Evolutionary conservation across 2,797 vertebrate species (phyloP).

Genomic region (Bradypodion ventrale): DNA sequence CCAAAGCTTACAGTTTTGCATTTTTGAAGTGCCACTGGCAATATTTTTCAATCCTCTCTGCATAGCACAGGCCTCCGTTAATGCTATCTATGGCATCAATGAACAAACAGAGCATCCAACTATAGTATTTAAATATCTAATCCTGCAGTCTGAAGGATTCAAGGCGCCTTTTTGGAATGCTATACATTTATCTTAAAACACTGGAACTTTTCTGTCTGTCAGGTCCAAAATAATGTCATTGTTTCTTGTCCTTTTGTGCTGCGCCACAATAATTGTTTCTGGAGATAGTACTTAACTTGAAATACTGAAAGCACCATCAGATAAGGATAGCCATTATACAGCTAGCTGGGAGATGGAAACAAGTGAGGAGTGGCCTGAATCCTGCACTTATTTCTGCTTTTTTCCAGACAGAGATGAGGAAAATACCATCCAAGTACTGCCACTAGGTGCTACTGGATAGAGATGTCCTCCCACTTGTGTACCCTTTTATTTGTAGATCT

Average conservation of each 20-base stretch:
- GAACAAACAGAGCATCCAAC: background rate
- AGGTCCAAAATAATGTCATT: too few relatives aligned
- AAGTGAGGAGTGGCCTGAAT: background rate
- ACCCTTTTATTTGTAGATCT: background rate
- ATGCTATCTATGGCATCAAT: background rate
- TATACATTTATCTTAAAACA: background rate
- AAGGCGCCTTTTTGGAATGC: background rate
- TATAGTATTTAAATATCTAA: background rate
- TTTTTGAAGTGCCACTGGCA: background rate
- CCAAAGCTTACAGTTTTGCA: background rate
- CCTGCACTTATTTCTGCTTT: background rate
- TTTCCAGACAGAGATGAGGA: background rate
- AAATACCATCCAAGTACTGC: background rate
- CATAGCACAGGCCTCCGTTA: background rate
- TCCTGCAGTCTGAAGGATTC: background rate
- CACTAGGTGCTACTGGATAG: background rate
- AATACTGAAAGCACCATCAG: background rate
- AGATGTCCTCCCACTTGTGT: background rate
- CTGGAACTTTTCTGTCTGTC: background rate
- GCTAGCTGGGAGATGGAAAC: background rate
- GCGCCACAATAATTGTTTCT: background rate
- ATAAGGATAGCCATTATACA: background rate
- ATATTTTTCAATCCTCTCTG: conserved; percentile 2
- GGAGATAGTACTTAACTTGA: background rate
- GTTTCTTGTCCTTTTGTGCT: background rate